Conservation (phyloP, 2,113 vertebrate genomes). For the Conger conger region DNA sequence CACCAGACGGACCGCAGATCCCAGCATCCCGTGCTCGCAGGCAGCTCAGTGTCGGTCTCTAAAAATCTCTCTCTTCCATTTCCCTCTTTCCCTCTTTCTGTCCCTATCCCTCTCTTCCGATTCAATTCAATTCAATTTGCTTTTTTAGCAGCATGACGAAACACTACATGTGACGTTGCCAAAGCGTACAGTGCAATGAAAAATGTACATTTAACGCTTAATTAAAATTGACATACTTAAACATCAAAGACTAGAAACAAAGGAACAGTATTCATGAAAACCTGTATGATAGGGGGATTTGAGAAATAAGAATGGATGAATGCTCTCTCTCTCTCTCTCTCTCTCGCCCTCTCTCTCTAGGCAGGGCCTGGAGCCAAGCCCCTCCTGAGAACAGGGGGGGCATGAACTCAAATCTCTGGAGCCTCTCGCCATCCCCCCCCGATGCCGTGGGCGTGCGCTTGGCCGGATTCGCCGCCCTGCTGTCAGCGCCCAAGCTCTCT, state of each 20-base stretch:
- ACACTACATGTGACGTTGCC: too few species aligned
- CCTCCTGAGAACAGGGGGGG: conserved; percentile 56
- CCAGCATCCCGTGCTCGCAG: conserved; percentile 31
- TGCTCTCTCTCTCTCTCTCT: neutral
- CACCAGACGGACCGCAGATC: conserved; percentile 12
- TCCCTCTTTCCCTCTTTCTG: too few species aligned
- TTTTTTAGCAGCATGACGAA: too few species aligned
- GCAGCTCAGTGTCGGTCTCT: conserved; percentile 33
- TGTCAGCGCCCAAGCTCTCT: conserved; percentile 42
- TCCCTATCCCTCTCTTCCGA: too few species aligned
- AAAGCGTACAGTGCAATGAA: too few species aligned
- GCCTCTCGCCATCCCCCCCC: conserved; percentile 8
- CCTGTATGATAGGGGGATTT: too few species aligned
- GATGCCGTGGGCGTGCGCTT: conserved; percentile 9
- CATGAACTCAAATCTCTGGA: conserved; percentile 48
- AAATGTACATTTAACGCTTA: too few species aligned
- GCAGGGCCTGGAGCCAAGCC: conserved; percentile 49
- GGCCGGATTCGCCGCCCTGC: conserved; percentile 26
- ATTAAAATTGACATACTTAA: too few species aligned
- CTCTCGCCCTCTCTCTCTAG: conserved; percentile 33
- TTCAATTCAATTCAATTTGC: too few species aligned
- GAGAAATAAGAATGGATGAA: too few species aligned
- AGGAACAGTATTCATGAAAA: too few species aligned
- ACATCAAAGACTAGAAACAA: too few species aligned
- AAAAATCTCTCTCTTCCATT: neutral